These are phyloP conservation scores for Corvus moneduloides DNA, from an alignment of 2,113 vertebrate genomes.

Conservation along the genomic window DNA sequence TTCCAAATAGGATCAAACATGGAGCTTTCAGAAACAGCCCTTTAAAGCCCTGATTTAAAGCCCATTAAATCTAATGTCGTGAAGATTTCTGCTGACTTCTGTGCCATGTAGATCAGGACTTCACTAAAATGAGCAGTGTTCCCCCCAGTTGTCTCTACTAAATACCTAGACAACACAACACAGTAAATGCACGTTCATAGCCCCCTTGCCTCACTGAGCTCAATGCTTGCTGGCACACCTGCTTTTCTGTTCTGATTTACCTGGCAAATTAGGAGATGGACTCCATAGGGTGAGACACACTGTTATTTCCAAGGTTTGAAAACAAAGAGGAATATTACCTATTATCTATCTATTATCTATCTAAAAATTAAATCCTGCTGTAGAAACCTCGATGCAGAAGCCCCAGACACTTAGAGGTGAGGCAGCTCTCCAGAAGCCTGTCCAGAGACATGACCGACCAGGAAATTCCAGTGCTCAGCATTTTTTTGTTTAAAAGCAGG, in stretches of 20 bases:
- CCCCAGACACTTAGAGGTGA: neutral
- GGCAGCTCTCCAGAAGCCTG: neutral
- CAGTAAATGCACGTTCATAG: neutral
- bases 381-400: neutral
- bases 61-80: neutral
- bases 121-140: neutral
- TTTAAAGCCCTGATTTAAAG: slow-evolving; percentile 1
- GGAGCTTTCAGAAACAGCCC: slow-evolving; percentile 6
- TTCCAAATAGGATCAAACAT: slow-evolving; percentile 12
- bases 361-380: neutral
- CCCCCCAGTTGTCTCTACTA: neutral
- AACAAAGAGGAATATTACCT: neutral
- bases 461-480: neutral
- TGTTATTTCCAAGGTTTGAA: neutral
- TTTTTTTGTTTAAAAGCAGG: neutral
- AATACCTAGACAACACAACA: neutral
- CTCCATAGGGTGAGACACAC: neutral
- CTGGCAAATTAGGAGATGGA: neutral
- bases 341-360: neutral
- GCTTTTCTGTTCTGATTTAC: neutral
- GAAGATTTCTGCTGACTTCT: neutral
- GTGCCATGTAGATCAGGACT: neutral
- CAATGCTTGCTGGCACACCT: neutral
- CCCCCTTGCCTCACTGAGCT: neutral
- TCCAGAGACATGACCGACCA: accelerated